These are phyloP conservation scores for Agonum fuliginosum DNA, from an alignment of 2,888 invertebrate genomes.

Conservation along the genomic window DNA sequence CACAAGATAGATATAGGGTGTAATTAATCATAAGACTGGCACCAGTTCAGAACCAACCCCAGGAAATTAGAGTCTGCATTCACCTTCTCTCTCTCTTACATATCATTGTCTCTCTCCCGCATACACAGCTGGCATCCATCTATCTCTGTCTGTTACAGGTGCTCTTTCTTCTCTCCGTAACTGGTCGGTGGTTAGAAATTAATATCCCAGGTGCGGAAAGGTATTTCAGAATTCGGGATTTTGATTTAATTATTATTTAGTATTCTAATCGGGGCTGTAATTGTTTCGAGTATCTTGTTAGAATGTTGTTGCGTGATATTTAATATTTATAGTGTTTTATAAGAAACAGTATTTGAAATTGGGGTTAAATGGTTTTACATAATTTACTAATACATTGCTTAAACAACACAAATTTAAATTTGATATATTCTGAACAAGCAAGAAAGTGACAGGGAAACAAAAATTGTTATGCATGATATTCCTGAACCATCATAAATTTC, in stretches of 20 bases:
- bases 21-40: conserved; percentile 57
- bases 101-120: conserved; percentile 35
- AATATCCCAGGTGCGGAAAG: conserved; percentile 47
- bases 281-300: conserved; percentile 36
- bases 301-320: conserved; percentile 23
- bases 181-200: conserved; percentile 33
- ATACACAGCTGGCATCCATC: conserved; percentile 19
- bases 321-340: conserved; percentile 35
- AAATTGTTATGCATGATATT: not conserved
- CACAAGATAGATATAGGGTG: conserved; percentile 48
- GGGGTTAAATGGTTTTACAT: conserved; percentile 18
- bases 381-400: conserved; percentile 18
- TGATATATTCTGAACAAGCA: not conserved
- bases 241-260: conserved; percentile 51
- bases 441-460: conserved; percentile 11
- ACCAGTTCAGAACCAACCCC: conserved; percentile 46
- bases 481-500: not conserved
- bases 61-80: conserved; percentile 54
- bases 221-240: conserved; percentile 39
- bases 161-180: not conserved
- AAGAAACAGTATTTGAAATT: conserved; percentile 3
- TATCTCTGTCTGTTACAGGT: conserved; percentile 29
- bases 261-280: conserved; percentile 39
- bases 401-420: conserved; percentile 3
- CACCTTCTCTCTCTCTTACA: no score